Conservation (phyloP, 2,888 invertebrate species). For the Noctua fimbriata region DNA sequence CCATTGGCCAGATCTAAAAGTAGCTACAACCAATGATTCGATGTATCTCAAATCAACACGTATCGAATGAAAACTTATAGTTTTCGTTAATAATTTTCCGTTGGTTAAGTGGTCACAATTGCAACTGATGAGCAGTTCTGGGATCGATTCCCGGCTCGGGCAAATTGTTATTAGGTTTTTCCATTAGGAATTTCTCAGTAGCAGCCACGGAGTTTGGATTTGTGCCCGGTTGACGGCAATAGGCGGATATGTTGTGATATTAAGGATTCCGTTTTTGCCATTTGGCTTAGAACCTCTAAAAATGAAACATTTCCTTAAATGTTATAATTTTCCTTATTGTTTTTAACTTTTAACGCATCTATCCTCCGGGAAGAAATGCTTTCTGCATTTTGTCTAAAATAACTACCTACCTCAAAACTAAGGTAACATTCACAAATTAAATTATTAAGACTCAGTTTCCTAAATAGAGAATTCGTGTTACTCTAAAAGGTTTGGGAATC, state of each 20-base stretch:
- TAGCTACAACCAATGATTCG: too few species aligned
- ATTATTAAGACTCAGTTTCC: conserved; percentile 34
- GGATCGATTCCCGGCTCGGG: too few species aligned
- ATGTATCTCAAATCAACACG: too few species aligned
- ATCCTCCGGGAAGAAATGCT: conserved; percentile 6
- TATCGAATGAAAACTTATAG: too few species aligned
- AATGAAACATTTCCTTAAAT: background rate
- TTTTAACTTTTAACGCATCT: background rate
- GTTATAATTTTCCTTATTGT: background rate
- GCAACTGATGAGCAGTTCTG: too few species aligned
- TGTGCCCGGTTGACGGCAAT: too few species aligned
- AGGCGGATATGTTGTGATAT: too few species aligned
- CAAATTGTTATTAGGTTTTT: too few species aligned
- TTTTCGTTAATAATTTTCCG: too few species aligned
- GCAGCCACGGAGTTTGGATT: too few species aligned
- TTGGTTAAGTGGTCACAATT: too few species aligned
- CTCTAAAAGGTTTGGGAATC: conserved; percentile 43
- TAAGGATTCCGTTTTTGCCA: background rate
- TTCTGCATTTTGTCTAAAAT: conserved; percentile 24
- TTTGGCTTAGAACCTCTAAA: background rate
- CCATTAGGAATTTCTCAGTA: too few species aligned
- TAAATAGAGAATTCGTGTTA: conserved; percentile 49
- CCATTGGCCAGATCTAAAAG: background rate
- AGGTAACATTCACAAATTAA: conserved; percentile 23
- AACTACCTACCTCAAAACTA: conserved; percentile 3